Evolutionary conservation across 2,113 vertebrate genomes (phyloP).

Genomic region (Elaphurus davidianus): DNA sequence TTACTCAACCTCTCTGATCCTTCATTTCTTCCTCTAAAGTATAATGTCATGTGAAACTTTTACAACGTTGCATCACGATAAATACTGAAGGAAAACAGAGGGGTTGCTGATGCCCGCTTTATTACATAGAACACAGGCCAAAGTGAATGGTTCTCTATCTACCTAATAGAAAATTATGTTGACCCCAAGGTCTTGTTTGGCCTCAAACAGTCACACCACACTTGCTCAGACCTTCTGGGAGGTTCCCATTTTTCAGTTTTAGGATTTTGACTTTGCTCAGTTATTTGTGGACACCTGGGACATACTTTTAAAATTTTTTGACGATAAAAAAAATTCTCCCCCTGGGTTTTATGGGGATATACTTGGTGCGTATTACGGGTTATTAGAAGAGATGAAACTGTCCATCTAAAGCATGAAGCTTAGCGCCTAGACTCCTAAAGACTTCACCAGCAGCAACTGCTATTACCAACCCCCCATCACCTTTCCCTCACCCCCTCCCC

Average conservation of each 20-base stretch:
- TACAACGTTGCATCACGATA: background rate
- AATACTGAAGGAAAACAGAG: background rate
- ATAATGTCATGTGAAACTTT: background rate
- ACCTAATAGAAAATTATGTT: background rate
- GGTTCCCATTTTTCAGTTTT: constrained; percentile 50
- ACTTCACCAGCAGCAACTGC: background rate
- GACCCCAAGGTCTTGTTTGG: background rate
- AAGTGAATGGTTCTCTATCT: background rate
- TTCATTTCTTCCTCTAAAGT: background rate
- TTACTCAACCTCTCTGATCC: background rate
- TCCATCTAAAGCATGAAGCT: background rate
- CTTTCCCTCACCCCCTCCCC: background rate
- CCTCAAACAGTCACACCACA: background rate
- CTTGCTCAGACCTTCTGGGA: background rate
- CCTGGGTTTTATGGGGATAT: background rate
- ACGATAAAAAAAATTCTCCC: background rate
- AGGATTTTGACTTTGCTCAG: constrained; percentile 4
- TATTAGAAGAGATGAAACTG: background rate
- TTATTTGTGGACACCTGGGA: constrained; percentile 31
- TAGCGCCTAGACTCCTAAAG: background rate
- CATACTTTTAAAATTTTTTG: background rate
- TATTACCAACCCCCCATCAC: background rate
- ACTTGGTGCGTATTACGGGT: background rate
- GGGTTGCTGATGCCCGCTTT: background rate
- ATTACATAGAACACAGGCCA: background rate